Base-by-base conservation (phyloP, 2,797 vertebrate species). In the Acestrorhynchus altus region DNA sequence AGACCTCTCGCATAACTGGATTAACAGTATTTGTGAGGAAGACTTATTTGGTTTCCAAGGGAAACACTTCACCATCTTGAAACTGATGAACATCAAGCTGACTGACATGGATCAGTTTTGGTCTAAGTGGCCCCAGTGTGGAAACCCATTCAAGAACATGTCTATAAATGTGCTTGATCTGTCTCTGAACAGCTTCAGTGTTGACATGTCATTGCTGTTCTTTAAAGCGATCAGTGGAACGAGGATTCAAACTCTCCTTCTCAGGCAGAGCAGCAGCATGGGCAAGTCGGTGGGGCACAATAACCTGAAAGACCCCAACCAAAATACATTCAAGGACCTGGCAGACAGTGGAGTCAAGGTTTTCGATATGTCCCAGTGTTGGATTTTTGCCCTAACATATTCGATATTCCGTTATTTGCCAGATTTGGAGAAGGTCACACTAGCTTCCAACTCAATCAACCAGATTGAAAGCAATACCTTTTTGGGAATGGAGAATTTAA, bases 141-240 rank as follows among this genome's bases (percentile, higher is more conserved):
- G 88, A 75, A 98, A 95, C 84, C 96, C 95, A 1, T 96, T 97
- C 57, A 90, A 76, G 86, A 90, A 88, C 46, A 91, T 96, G 74
- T 22, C 72, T 0, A 89, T 98, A 26, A 5, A 63, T 0, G 46
- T 8, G 0, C 81, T 98, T 0, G 92, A 95, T 8, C 71, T 97
- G 46, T 92, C 93, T 3, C 0, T 0, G 0, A 96, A 90, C 6
- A 82, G 89, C 66, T 92, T 95, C 69, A 76, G 39, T 0, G 83
- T 80, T 4, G 47, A 64, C 13, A 20, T 1, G n/a, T 66, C 70
- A 0, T 85, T 81, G 0, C 78, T 87, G 47, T 89, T 97, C 51
- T 92, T 89, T 69, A 78, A 28, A 60, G 92, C 91, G 42, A 90
- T 96, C 42, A 20, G 80, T 0, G 95, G 94, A 2, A 96, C 94